Evolutionary conservation across 53 echinoderm and acorn worm genomes (phyloP).

Genomic region (Hippasteria phrygiana): DNA sequence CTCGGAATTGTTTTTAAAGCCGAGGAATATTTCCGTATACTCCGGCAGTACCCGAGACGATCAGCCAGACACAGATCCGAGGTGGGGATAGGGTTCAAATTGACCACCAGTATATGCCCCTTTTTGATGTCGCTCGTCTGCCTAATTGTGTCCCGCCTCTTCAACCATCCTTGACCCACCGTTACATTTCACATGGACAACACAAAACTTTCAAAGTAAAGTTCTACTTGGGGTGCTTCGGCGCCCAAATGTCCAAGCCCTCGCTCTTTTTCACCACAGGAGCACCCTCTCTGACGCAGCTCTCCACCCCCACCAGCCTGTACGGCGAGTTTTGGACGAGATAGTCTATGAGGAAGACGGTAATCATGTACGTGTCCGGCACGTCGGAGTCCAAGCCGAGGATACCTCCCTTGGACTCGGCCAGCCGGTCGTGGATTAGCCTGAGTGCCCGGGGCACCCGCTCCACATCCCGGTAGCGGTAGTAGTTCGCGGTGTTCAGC

Average conservation of each 20-base stretch:
- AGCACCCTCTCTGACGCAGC: constrained; percentile 35
- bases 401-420: constrained; percentile 53
- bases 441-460: constrained; percentile 60
- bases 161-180: no score
- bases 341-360: constrained; percentile 70
- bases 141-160: no score
- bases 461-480: constrained; percentile 69
- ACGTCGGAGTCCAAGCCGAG: constrained; percentile 67
- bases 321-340: constrained; percentile 54
- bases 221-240: background rate
- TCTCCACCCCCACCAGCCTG: constrained; percentile 43
- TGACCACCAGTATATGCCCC: no score
- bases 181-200: no score
- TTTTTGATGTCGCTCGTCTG: no score
- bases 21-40: no score
- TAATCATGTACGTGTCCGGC: constrained; percentile 61
- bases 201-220: no score
- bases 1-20: no score
- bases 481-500: constrained; percentile 59
- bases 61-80: no score
- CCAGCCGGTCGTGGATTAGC: constrained; percentile 58
- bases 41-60: no score
- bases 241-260: constrained; percentile 19
- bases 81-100: no score
- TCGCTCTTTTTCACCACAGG: background rate